These are phyloP conservation scores for Ctenicera cuprea DNA, from an alignment of 2,888 invertebrate species.

Conservation along the genomic window DNA sequence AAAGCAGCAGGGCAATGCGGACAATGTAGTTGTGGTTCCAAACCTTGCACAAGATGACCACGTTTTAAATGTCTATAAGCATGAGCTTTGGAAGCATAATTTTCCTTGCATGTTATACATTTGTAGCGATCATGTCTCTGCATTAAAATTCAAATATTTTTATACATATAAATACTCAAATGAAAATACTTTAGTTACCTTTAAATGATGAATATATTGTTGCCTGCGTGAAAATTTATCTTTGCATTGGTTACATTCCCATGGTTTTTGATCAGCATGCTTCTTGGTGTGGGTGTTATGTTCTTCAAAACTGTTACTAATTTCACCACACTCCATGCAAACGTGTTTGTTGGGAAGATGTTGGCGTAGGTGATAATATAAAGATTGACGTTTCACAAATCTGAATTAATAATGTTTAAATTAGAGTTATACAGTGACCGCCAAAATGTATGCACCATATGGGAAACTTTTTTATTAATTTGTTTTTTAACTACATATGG, in stretches of 20 bases:
- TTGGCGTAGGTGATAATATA: constrained; percentile 66
- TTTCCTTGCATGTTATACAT: constrained; percentile 66
- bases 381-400: constrained; percentile 58
- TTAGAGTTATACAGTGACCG: no score
- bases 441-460: no score
- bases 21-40: constrained; percentile 58
- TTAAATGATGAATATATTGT: constrained; percentile 66
- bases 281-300: constrained; percentile 63
- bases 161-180: not conserved
- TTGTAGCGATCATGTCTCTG: constrained; percentile 68
- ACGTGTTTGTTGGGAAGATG: constrained; percentile 65
- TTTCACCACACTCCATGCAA: constrained; percentile 66
- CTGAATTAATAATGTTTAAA: constrained; percentile 36
- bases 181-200: constrained; percentile 49
- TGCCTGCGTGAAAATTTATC: constrained; percentile 66
- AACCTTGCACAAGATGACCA: constrained; percentile 59
- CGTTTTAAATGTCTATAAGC: constrained; percentile 57
- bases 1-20: constrained; percentile 58
- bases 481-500: no score
- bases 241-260: constrained; percentile 65
- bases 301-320: constrained; percentile 61
- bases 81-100: constrained; percentile 66
- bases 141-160: constrained; percentile 22
- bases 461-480: no score
- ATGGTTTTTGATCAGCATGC: constrained; percentile 64